phyloP scores from a whole-genome alignment of 2,113 vertebrate genomes.

The Calypte anna region DNA sequence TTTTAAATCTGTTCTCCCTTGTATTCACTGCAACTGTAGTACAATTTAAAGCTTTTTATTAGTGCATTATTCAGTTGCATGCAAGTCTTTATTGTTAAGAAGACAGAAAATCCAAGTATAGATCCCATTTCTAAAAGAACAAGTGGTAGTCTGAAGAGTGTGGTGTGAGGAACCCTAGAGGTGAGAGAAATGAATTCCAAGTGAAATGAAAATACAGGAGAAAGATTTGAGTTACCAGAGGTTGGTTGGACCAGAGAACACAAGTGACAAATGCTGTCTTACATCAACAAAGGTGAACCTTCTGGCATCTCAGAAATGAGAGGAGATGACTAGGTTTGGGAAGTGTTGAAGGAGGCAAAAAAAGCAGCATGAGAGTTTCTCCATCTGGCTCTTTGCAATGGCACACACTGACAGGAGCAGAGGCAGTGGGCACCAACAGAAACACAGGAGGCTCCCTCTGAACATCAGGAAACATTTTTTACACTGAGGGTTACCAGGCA shows the following conservation, averaged over 20 bases:
- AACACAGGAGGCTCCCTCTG: too few relatives aligned
- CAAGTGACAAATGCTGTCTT: not conserved
- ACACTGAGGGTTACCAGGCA: too few relatives aligned
- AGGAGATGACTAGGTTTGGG: not conserved
- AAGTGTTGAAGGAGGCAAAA: not conserved
- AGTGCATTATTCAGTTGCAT: not conserved
- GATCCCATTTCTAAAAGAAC: not conserved
- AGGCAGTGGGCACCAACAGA: not conserved
- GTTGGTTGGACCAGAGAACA: not conserved
- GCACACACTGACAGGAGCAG: not conserved
- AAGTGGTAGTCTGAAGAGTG: not conserved
- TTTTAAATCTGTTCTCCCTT: not conserved
- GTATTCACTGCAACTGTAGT: not conserved
- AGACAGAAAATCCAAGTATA: not conserved
- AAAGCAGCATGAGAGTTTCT: not conserved
- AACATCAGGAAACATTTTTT: too few relatives aligned
- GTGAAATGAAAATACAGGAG: not conserved
- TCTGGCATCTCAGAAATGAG: not conserved
- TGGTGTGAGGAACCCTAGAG: not conserved
- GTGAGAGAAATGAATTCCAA: not conserved
- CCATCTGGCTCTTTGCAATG: not conserved
- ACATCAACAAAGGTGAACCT: not conserved
- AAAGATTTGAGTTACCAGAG: not conserved
- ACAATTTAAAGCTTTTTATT: not conserved
- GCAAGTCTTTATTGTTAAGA: not conserved